Conservation (phyloP, 2,888 invertebrate genomes). For the Tinea semifulvella region DNA sequence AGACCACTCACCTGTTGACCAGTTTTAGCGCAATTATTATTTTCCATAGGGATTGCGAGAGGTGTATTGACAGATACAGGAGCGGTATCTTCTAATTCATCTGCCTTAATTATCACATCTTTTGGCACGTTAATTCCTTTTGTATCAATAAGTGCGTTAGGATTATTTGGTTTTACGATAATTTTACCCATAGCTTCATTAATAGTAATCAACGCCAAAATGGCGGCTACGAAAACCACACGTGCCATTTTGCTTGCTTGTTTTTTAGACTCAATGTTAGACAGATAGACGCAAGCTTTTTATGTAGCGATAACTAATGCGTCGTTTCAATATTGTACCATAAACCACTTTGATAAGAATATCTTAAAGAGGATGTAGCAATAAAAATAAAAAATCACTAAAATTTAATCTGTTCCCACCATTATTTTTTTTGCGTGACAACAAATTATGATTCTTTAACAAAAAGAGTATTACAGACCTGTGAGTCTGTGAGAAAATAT, state of each 20-base stretch:
- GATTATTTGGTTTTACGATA: not conserved
- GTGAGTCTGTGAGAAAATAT: no score
- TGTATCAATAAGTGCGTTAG: constrained; percentile 2
- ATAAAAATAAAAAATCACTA: no score
- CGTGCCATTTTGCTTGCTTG: constrained; percentile 5
- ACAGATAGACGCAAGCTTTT: not conserved
- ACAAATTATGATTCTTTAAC: no score
- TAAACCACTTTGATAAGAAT: constrained; percentile 1
- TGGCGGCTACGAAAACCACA: not conserved
- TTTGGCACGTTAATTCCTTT: constrained; percentile 21
- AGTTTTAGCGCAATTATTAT: constrained; percentile 30
- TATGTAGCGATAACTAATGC: constrained; percentile 2
- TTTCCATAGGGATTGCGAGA: not conserved
- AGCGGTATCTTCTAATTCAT: not conserved
- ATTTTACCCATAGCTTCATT: not conserved
- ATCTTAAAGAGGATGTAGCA: not conserved
- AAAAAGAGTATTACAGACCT: no score
- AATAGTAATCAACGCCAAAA: not conserved
- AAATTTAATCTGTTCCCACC: no score
- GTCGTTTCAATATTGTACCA: not conserved
- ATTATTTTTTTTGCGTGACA: no score
- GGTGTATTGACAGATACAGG: not conserved
- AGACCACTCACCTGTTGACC: constrained; percentile 50
- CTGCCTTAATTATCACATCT: constrained; percentile 15
- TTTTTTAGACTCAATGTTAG: not conserved